A percentile compares a stretch with the other conserved stretches of the same genome.
Evolutionary conservation across 2,888 invertebrate genomes (phyloP).

Genomic region (Gymnosoma rotundatum): DNA sequence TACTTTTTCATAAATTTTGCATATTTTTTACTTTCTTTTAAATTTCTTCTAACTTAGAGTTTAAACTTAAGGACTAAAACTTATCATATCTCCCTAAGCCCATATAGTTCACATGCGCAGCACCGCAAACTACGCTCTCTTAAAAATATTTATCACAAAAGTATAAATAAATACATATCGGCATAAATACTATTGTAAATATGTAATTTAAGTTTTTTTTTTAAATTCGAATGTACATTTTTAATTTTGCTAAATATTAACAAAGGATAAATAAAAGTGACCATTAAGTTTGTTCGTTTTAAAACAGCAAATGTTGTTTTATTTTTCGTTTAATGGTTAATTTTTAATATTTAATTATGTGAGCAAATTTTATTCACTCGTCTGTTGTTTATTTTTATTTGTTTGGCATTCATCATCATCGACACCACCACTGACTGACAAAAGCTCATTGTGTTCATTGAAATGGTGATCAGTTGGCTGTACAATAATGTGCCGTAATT

Average conservation of each 20-base stretch:
- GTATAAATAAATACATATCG: conserved; percentile 6
- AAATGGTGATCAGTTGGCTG: conserved; percentile 12
- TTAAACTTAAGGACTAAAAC: too few relatives aligned
- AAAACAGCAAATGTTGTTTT: conserved; percentile 51
- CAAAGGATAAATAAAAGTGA: conserved; percentile 17
- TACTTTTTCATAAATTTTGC: too few relatives aligned
- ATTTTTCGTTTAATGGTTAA: conserved; percentile 13
- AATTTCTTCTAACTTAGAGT: too few relatives aligned
- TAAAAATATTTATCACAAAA: too few relatives aligned
- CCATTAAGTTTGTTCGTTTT: conserved; percentile 23
- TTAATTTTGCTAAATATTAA: conserved; percentile 36
- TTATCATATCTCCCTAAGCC: too few relatives aligned
- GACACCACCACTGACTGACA: not conserved
- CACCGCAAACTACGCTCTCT: too few relatives aligned
- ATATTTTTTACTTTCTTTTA: too few relatives aligned
- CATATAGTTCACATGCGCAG: too few relatives aligned
- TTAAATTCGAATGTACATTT: conserved; percentile 16
- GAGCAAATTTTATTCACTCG: conserved; percentile 13
- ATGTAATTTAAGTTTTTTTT: conserved; percentile 23
- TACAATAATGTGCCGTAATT: conserved; percentile 46
- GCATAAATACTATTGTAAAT: conserved; percentile 26
- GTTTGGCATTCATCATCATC: conserved; percentile 43
- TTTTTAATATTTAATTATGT: conserved; percentile 40
- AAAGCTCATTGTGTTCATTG: conserved; percentile 20
- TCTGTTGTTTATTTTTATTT: conserved; percentile 25